phyloP scores from a whole-genome alignment of 2,888 invertebrate genomes.

The Parnassius smintheus region DNA sequence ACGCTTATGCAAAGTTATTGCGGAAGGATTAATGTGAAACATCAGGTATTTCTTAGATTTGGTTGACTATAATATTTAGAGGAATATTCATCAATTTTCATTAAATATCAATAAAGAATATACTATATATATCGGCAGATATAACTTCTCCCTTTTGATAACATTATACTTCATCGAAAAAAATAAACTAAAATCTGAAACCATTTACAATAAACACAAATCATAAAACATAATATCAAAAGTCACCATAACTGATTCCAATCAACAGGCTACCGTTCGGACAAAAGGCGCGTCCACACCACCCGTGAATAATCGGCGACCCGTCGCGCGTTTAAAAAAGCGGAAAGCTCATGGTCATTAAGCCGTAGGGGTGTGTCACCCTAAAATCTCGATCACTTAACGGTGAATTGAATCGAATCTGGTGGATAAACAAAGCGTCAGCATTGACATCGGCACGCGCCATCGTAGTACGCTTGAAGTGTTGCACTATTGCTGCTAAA shows the following conservation, averaged over 20 bases:
- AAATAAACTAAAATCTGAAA: not conserved
- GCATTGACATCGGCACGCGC: constrained; percentile 64
- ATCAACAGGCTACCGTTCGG: constrained; percentile 46
- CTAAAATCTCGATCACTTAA: constrained; percentile 57
- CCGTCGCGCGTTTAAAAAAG: constrained; percentile 62
- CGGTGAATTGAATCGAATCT: constrained; percentile 71
- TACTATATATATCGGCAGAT: too few relatives aligned
- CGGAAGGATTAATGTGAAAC: too few relatives aligned
- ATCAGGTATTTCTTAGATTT: too few relatives aligned
- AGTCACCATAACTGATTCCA: constrained; percentile 58
- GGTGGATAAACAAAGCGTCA: constrained; percentile 68
- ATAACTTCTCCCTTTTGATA: too few relatives aligned
- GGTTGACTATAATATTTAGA: too few relatives aligned
- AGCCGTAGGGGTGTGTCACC: constrained; percentile 53
- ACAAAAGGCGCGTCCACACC: constrained; percentile 56
- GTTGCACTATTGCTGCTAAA: constrained; percentile 59
- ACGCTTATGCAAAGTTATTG: too few relatives aligned
- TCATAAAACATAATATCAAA: constrained; percentile 29
- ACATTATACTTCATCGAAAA: not conserved
- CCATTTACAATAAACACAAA: constrained; percentile 26
- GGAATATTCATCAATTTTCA: too few relatives aligned
- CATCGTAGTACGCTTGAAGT: constrained; percentile 47
- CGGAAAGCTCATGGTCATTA: constrained; percentile 51
- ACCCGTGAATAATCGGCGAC: constrained; percentile 58
- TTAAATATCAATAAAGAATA: too few relatives aligned